These are phyloP conservation scores for Agrochola lychnidis DNA, from an alignment of 2,888 invertebrate species.

Conservation along the genomic window DNA sequence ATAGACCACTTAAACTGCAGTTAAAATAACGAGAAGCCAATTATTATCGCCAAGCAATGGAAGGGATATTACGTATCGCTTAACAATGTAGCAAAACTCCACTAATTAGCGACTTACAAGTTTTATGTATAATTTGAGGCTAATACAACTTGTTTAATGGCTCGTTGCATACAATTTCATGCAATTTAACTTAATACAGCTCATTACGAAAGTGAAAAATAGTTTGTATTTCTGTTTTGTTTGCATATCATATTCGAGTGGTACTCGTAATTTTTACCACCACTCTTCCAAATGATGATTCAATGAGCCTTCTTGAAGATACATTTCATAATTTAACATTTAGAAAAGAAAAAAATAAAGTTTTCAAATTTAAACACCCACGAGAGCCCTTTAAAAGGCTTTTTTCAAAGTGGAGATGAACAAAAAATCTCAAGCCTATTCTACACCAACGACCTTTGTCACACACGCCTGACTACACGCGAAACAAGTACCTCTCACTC, in stretches of 20 bases:
- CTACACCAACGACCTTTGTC: constrained; percentile 71
- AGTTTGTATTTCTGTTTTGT: constrained; percentile 49
- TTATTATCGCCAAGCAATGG: constrained; percentile 64
- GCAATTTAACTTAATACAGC: constrained; percentile 68
- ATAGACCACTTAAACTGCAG: constrained; percentile 58
- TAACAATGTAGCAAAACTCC: constrained; percentile 69
- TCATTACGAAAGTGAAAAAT: constrained; percentile 63
- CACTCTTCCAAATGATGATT: background rate
- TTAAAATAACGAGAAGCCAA: constrained; percentile 62
- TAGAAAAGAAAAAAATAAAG: background rate
- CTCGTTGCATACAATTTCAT: constrained; percentile 71
- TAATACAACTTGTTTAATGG: constrained; percentile 71
- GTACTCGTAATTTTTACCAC: background rate
- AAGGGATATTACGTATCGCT: constrained; percentile 62
- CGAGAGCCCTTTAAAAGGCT: constrained; percentile 60
- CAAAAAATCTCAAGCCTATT: constrained; percentile 68
- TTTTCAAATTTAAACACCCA: constrained; percentile 40
- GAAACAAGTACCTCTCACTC: constrained; percentile 74
- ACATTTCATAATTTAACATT: background rate
- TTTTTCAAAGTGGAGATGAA: constrained; percentile 59
- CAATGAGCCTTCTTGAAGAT: background rate
- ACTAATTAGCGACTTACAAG: constrained; percentile 68
- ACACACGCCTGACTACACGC: constrained; percentile 72
- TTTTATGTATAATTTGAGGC: constrained; percentile 70
- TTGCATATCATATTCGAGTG: constrained; percentile 5